phyloP scores from a whole-genome alignment of 2,888 invertebrate species.

The Phaonia tiefii region DNA sequence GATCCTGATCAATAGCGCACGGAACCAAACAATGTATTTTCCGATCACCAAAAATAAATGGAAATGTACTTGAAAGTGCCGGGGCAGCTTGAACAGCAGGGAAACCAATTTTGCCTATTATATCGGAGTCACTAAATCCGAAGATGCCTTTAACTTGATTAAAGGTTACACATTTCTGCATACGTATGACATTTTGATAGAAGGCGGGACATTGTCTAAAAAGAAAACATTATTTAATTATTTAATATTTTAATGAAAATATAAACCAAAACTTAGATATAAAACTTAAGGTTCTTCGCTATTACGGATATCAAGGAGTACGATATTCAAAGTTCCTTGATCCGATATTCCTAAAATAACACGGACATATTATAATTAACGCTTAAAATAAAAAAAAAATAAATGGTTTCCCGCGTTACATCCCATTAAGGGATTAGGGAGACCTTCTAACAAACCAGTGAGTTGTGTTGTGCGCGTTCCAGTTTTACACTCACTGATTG shows the following conservation, averaged over 20 bases:
- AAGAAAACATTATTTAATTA: constrained; percentile 66
- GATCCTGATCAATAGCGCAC: constrained; percentile 99
- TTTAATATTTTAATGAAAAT: not conserved
- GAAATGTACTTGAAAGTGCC: constrained; percentile 93
- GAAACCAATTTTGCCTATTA: constrained; percentile 98
- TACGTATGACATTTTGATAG: constrained; percentile 94
- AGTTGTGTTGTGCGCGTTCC: too few species aligned
- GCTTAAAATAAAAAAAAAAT: too few species aligned
- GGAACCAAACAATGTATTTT: constrained; percentile 90
- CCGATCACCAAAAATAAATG: constrained; percentile 91
- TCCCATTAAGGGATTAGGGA: too few species aligned
- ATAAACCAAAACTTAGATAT: too few species aligned
- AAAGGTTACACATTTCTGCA: constrained; percentile 97
- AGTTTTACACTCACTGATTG: too few species aligned
- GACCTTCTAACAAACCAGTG: too few species aligned
- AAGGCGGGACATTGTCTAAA: constrained; percentile 92
- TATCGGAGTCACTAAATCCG: constrained; percentile 97
- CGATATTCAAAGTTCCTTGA: too few species aligned
- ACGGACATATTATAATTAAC: too few species aligned
- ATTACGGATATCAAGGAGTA: too few species aligned
- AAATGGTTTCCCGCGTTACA: too few species aligned
- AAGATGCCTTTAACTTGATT: constrained; percentile 99
- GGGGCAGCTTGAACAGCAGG: constrained; percentile 98
- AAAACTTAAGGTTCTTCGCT: too few species aligned
- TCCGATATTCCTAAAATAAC: not conserved